Evolutionary conservation across 2,797 vertebrate genomes (phyloP).

Genomic region (Carduelis carduelis): DNA sequence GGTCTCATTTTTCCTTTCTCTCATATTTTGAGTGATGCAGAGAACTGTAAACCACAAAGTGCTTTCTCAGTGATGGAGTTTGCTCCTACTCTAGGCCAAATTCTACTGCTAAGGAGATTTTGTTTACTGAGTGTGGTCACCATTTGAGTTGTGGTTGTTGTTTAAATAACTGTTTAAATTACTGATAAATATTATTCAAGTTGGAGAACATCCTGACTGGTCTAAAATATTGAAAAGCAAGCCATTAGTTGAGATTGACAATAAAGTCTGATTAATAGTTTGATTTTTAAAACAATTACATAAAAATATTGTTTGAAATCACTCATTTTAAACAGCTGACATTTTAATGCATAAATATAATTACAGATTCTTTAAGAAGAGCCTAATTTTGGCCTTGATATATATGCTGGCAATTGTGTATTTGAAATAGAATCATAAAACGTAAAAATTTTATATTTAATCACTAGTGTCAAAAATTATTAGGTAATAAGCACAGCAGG

Average conservation of each 20-base stretch:
- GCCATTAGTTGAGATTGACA: constrained; percentile 56
- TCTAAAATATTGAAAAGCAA: constrained; percentile 1
- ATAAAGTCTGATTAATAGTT: constrained; percentile 72
- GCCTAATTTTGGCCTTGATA: constrained; percentile 74
- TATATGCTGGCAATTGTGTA: constrained; percentile 76
- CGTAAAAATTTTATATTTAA: constrained; percentile 78
- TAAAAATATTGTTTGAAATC: constrained; percentile 77
- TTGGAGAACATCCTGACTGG: not conserved
- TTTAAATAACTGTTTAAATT: not conserved
- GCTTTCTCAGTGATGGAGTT: not conserved
- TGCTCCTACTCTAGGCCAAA: not conserved
- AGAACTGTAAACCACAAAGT: not conserved
- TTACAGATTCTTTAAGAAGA: constrained; percentile 67
- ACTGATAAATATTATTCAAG: not conserved
- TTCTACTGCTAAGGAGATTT: not conserved
- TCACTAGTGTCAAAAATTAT: constrained; percentile 80
- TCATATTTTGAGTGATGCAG: not conserved
- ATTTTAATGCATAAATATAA: constrained; percentile 80
- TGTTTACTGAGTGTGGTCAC: not conserved
- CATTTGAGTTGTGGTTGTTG: not conserved
- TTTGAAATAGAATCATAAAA: constrained; percentile 82
- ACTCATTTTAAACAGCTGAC: constrained; percentile 68
- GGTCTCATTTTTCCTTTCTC: not conserved
- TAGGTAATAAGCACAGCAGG: constrained; percentile 77
- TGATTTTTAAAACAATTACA: constrained; percentile 76